Percentiles rank a stretch among this genome's conserved stretches.
Conservation (phyloP, 1,140 invertebrate genomes). For the Solenopsis fugax region DNA sequence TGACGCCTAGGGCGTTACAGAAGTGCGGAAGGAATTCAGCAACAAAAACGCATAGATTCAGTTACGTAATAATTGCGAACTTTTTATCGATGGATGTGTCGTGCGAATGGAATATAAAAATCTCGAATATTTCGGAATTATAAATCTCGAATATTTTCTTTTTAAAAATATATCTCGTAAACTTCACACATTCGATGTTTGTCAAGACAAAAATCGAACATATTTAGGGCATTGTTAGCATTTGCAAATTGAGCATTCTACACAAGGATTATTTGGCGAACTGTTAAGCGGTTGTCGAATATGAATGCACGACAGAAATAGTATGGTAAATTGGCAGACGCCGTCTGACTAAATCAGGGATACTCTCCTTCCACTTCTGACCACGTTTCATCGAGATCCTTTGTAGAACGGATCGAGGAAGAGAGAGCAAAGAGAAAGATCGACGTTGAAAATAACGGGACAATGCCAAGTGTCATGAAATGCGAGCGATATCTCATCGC, state of each 20-base stretch:
- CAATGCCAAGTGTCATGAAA: constrained; percentile 14
- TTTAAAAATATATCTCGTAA: not conserved
- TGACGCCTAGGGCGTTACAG: constrained; percentile 15
- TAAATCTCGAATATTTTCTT: not conserved
- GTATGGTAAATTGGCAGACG: not conserved
- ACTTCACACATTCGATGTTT: not conserved
- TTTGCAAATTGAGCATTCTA: not conserved
- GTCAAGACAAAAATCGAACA: not conserved
- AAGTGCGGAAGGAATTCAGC: constrained; percentile 27
- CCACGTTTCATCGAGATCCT: not conserved
- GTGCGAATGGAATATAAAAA: not conserved
- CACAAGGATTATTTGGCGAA: not conserved
- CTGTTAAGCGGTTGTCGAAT: not conserved
- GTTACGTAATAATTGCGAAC: constrained; percentile 2
- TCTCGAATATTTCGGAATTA: not conserved
- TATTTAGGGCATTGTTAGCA: not conserved
- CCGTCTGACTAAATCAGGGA: constrained; percentile 8
- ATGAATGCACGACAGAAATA: not conserved
- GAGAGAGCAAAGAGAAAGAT: not conserved
- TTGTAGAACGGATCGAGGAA: constrained; percentile 5
- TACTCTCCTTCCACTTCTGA: not conserved
- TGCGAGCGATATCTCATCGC: constrained; percentile 26
- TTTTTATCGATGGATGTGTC: not conserved
- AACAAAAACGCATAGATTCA: not conserved
- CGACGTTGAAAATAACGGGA: constrained; percentile 10